These are phyloP conservation scores for Lethenteron camtschaticum DNA, from an alignment of 2,113 vertebrate species.

Conservation along the genomic window DNA sequence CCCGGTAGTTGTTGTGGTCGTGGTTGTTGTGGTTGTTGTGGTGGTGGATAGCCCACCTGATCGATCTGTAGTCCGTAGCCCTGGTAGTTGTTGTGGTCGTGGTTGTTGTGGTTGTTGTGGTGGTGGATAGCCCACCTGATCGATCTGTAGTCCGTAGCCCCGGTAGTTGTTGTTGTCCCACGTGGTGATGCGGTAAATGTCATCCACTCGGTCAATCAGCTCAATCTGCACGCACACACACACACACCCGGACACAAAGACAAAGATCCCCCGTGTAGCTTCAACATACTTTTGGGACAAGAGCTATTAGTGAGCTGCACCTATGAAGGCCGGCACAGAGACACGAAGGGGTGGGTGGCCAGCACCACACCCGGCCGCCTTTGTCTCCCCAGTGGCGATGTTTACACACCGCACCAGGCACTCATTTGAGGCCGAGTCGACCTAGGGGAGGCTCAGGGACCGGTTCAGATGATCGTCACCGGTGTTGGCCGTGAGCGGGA, in stretches of 20 bases:
- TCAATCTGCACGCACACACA: conserved; percentile 42
- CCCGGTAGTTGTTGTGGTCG: conserved; percentile 32
- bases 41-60: conserved; percentile 32
- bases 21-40: background rate
- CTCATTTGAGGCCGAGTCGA: too few relatives aligned
- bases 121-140: conserved; percentile 37
- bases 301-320: too few relatives aligned
- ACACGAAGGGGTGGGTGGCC: too few relatives aligned
- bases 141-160: conserved; percentile 83
- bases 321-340: too few relatives aligned
- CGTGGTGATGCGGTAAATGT: conserved; percentile 84
- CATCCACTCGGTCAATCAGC: conserved; percentile 85
- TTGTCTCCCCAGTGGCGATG: too few relatives aligned
- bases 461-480: too few relatives aligned
- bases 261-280: background rate
- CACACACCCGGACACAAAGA: background rate
- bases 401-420: too few relatives aligned
- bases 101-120: background rate
- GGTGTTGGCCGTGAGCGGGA: too few relatives aligned
- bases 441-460: too few relatives aligned
- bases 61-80: conserved; percentile 88
- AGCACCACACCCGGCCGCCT: too few relatives aligned
- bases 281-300: too few relatives aligned
- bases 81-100: conserved; percentile 15
- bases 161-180: conserved; percentile 60